phyloP scores from a whole-genome alignment of 2,888 invertebrate genomes.

The Lasioglossum vierecki region DNA sequence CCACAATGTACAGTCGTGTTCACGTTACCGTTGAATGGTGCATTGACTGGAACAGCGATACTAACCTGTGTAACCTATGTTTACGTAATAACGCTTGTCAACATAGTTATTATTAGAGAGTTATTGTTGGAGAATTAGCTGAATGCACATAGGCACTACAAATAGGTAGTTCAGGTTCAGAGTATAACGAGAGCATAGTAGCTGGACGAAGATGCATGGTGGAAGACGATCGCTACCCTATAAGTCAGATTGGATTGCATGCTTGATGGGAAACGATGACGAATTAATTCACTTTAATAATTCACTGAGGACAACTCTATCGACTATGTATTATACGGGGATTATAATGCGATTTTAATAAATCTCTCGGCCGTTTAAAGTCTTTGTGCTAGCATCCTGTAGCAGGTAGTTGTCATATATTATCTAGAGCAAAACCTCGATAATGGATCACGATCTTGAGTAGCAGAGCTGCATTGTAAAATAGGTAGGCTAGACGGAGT shows the following conservation, averaged over 20 bases:
- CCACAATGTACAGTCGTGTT: background rate
- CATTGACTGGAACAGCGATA: background rate
- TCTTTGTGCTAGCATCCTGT: background rate
- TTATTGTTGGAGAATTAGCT: background rate
- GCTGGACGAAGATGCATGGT: background rate
- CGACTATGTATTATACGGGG: background rate
- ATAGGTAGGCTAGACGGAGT: background rate
- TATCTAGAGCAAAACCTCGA: background rate
- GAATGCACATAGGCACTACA: background rate
- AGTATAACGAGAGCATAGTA: background rate
- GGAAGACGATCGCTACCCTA: background rate
- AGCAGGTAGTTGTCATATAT: background rate
- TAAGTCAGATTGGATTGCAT: background rate
- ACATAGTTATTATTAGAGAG: background rate
- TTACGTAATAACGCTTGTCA: conserved; percentile 2
- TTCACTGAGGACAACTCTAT: background rate
- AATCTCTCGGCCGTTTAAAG: background rate
- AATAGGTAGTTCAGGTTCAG: background rate
- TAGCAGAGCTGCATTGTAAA: background rate
- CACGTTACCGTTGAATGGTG: background rate
- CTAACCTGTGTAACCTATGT: background rate
- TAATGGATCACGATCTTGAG: background rate
- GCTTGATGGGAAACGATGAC: background rate
- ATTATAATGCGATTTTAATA: background rate
- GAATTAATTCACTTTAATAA: background rate